Evolutionary conservation across 2,113 vertebrate genomes (phyloP).

Genomic region (Thunnus maccoyii): DNA sequence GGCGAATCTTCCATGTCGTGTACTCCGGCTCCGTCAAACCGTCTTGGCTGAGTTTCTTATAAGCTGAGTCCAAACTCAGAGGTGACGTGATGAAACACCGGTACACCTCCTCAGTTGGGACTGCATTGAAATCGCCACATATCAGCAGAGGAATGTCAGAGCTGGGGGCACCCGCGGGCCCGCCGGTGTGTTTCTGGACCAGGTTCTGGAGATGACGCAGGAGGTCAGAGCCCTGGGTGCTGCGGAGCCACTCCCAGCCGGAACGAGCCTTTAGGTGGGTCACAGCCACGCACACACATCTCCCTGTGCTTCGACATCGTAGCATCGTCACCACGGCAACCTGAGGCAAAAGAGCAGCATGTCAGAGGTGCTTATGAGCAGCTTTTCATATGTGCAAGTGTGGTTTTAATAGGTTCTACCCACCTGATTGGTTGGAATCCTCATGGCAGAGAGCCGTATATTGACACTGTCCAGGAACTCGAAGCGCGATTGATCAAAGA

Average conservation of each 20-base stretch:
- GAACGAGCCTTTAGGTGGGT: slow-evolving; percentile 96
- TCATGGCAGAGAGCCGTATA: slow-evolving; percentile 90
- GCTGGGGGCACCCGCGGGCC: background rate
- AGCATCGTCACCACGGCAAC: slow-evolving; percentile 92
- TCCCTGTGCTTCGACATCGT: slow-evolving; percentile 85
- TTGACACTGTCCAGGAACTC: slow-evolving; percentile 85
- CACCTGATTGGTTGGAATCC: slow-evolving; percentile 94
- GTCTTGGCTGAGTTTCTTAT: slow-evolving; percentile 91
- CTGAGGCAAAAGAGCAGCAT: slow-evolving; percentile 14
- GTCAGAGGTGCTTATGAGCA: background rate
- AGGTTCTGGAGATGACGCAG: slow-evolving; percentile 90
- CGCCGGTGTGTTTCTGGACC: slow-evolving; percentile 70
- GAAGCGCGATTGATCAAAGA: slow-evolving; percentile 90
- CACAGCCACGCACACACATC: slow-evolving; percentile 87
- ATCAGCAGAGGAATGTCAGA: slow-evolving; percentile 86
- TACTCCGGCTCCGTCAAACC: slow-evolving; percentile 91
- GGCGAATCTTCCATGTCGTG: slow-evolving; percentile 97
- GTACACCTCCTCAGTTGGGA: slow-evolving; percentile 94
- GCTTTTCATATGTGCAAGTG: background rate
- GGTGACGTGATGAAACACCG: slow-evolving; percentile 89
- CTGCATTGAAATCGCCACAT: slow-evolving; percentile 96
- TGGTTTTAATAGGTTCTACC: background rate
- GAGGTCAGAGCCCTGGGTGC: slow-evolving; percentile 92
- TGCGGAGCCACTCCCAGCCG: slow-evolving; percentile 95
- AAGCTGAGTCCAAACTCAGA: slow-evolving; percentile 93